A percentile compares a stretch with the other conserved stretches of the same genome.
phyloP scores from a whole-genome alignment of 2,113 vertebrate genomes.

The Barnardius zonarius region DNA sequence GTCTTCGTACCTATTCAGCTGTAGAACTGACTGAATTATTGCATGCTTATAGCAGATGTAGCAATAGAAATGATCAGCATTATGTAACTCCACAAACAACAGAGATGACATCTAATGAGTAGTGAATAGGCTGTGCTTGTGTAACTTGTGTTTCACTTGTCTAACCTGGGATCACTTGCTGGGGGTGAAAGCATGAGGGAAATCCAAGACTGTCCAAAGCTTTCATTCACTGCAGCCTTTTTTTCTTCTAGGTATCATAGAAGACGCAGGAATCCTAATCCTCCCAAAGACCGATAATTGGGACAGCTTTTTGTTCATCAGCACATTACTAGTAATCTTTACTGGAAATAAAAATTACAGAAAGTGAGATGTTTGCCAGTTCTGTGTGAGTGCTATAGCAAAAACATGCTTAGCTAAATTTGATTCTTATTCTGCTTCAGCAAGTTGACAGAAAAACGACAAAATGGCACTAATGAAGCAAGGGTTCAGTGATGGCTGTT shows the following conservation, averaged over 20 bases:
- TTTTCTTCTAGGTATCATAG: slow-evolving; percentile 63
- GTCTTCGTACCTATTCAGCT: neutral
- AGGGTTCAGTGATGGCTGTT: neutral
- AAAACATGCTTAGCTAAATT: neutral
- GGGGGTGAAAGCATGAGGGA: neutral
- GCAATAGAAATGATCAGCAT: neutral
- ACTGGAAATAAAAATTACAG: slow-evolving; percentile 14
- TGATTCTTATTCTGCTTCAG: neutral
- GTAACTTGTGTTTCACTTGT: neutral
- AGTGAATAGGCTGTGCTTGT: neutral
- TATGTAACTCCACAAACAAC: neutral
- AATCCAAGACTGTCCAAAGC: neutral
- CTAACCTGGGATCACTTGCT: neutral
- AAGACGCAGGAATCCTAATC: slow-evolving; percentile 68
- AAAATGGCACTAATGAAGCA: neutral
- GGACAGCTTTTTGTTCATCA: neutral
- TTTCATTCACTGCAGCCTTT: neutral
- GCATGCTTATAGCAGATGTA: neutral
- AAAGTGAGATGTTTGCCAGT: neutral
- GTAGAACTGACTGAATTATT: neutral
- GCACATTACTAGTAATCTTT: neutral
- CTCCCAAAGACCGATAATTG: slow-evolving; percentile 62
- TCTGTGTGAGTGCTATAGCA: neutral
- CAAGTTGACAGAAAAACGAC: neutral
- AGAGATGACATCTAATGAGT: neutral